Evolutionary conservation across 2,797 vertebrate genomes (phyloP).

Genomic region (Leucoraja ocellata): DNA sequence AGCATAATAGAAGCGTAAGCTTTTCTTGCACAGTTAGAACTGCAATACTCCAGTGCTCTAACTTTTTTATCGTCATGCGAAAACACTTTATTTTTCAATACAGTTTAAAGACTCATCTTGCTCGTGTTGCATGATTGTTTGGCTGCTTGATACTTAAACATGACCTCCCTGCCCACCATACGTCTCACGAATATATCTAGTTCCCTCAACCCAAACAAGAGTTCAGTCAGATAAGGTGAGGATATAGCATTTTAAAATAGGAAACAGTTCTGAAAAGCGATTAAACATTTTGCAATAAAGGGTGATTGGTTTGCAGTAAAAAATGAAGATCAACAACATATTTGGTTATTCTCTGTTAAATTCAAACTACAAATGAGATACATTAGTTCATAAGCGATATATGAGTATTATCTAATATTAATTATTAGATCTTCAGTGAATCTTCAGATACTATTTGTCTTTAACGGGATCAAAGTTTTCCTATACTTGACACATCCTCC

Average conservation of each 20-base stretch:
- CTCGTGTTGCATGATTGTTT: neutral
- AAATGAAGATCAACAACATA: neutral
- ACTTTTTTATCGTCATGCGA: neutral
- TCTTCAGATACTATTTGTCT: too few relatives aligned
- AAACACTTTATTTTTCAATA: neutral
- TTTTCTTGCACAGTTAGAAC: neutral
- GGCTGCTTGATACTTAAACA: neutral
- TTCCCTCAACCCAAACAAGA: neutral
- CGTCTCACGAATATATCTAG: neutral
- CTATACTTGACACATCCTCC: too few relatives aligned
- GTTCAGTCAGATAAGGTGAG: neutral
- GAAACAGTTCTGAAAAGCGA: neutral
- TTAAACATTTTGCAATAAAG: neutral
- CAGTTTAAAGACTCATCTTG: neutral
- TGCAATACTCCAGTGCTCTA: neutral
- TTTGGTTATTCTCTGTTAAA: too few relatives aligned
- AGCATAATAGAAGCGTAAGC: neutral
- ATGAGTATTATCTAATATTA: too few relatives aligned
- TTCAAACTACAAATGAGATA: too few relatives aligned
- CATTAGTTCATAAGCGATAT: too few relatives aligned
- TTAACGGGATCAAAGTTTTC: too few relatives aligned
- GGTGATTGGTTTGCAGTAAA: neutral
- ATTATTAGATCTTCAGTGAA: too few relatives aligned
- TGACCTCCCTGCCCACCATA: neutral
- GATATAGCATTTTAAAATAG: neutral